Evolutionary conservation across 2,797 vertebrate genomes (phyloP).

Genomic region (Coregonus sp.): DNA sequence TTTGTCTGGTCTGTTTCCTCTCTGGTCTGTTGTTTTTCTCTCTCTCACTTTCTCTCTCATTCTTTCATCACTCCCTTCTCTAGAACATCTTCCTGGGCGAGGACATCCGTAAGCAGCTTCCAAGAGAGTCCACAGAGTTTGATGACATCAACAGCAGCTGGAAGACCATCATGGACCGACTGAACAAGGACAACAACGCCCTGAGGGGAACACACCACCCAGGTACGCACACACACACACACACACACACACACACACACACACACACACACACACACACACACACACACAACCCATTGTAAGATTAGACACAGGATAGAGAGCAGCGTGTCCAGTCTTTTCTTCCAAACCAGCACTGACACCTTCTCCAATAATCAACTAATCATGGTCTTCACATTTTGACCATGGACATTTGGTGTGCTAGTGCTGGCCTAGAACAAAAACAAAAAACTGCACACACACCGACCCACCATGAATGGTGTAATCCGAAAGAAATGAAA

Average conservation of each 20-base stretch:
- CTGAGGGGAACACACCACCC: constrained; percentile 81
- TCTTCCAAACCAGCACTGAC: no score
- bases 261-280: no score
- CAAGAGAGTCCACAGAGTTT: constrained; percentile 80
- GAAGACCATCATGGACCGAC: constrained; percentile 80
- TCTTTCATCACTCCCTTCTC: constrained; percentile 28
- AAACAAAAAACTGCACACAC: not conserved
- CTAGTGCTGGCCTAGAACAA: not conserved
- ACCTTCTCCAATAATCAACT: no score
- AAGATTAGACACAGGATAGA: no score
- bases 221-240: constrained; percentile 63
- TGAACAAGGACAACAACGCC: constrained; percentile 78
- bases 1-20: constrained; percentile 29
- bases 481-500: not conserved
- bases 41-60: constrained; percentile 1
- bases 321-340: no score
- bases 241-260: no score
- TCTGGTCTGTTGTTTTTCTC: no score
- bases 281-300: no score
- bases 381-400: not conserved
- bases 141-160: constrained; percentile 75
- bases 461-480: not conserved
- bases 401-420: not conserved
- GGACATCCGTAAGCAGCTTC: constrained; percentile 87
- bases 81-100: constrained; percentile 89